Evolutionary conservation across 2,797 vertebrate species (phyloP).

Genomic region (Oceanodroma leucorhoa): DNA sequence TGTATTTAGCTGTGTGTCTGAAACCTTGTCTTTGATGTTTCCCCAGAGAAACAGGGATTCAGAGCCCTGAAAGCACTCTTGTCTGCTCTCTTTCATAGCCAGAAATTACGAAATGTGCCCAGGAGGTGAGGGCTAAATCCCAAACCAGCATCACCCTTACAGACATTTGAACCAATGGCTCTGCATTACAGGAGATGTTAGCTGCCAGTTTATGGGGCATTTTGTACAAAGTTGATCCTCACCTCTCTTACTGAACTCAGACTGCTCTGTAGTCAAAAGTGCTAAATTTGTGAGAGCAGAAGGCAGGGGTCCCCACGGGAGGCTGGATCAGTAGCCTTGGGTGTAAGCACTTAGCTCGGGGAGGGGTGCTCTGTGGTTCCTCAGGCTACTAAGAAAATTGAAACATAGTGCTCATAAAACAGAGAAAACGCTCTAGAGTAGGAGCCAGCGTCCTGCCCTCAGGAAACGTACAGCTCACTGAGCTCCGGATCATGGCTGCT

Average conservation of each 20-base stretch:
- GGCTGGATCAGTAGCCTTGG: neutral
- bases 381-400: neutral
- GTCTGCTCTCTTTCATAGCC: neutral
- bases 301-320: neutral
- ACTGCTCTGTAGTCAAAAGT: neutral
- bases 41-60: neutral
- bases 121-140: neutral
- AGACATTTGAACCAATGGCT: neutral
- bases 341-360: neutral
- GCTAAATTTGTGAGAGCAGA: neutral
- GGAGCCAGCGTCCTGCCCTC: neutral
- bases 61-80: neutral
- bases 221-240: neutral
- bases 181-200: neutral
- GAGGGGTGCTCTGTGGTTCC: neutral
- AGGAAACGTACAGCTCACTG: neutral
- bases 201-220: neutral
- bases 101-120: fast-evolving
- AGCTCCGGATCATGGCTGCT: neutral
- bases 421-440: neutral
- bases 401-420: neutral
- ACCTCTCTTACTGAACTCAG: neutral
- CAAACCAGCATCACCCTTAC: neutral
- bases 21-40: neutral
- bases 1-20: neutral